Percentiles rank a stretch among this genome's conserved stretches.
Conservation (phyloP, 1,140 invertebrate genomes). For the Nymphalis io region DNA sequence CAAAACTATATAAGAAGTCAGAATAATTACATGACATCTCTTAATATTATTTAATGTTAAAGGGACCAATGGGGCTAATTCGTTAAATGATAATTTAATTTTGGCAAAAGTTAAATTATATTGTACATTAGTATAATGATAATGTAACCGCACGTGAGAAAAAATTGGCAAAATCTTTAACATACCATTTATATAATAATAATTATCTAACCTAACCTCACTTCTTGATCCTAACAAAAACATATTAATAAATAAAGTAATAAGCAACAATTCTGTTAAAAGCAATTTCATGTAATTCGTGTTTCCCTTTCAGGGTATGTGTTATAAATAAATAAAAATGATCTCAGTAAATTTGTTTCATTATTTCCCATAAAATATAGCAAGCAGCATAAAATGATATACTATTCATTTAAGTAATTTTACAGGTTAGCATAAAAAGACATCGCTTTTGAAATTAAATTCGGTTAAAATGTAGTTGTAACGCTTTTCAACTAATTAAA, state of each 20-base stretch:
- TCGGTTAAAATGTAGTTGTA: too few species aligned
- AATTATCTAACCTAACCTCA: neutral
- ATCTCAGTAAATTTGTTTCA: neutral
- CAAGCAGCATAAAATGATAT: too few species aligned
- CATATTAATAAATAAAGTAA: conserved; percentile 5
- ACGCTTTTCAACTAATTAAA: too few species aligned
- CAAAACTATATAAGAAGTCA: conserved; percentile 6
- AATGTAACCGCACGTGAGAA: neutral
- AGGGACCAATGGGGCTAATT: conserved; percentile 35
- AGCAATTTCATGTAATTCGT: conserved; percentile 11
- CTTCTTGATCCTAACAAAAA: neutral
- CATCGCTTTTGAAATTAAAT: too few species aligned
- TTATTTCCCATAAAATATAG: neutral
- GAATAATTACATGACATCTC: conserved; percentile 20
- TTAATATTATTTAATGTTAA: conserved; percentile 14
- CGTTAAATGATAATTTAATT: neutral
- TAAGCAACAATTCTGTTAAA: conserved; percentile 18
- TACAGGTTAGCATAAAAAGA: too few species aligned
- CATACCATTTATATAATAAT: neutral
- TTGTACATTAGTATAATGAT: neutral
- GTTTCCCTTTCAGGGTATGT: conserved; percentile 1
- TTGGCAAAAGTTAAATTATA: neutral
- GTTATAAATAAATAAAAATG: conserved; percentile 8
- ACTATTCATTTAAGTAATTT: too few species aligned
- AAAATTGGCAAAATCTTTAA: neutral